phyloP scores from a whole-genome alignment of 2,888 invertebrate genomes.

The Andrena bucephala region DNA sequence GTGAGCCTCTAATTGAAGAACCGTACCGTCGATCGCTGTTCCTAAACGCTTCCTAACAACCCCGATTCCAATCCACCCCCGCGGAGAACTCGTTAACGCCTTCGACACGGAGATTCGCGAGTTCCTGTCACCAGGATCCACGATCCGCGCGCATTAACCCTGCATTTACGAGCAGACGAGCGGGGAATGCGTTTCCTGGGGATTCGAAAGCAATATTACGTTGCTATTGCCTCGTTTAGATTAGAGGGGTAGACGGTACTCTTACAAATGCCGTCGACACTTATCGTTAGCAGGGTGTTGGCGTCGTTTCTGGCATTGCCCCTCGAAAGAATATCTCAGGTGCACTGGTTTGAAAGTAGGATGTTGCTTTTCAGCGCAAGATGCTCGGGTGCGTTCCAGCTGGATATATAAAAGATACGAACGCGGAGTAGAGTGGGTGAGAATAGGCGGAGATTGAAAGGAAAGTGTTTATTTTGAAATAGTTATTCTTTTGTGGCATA shows the following conservation, averaged over 20 bases:
- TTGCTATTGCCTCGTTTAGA: conserved; percentile 21
- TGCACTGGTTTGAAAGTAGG: background rate
- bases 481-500: background rate
- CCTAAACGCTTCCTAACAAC: conserved; percentile 43
- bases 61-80: conserved; percentile 50
- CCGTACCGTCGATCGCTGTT: conserved; percentile 14
- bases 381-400: conserved; percentile 30
- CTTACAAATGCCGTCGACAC: too few relatives aligned
- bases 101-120: conserved; percentile 44
- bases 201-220: conserved; percentile 27
- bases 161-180: conserved; percentile 24
- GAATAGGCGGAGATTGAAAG: background rate
- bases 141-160: conserved; percentile 19
- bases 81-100: conserved; percentile 52
- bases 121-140: conserved; percentile 18
- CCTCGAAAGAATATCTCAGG: conserved; percentile 19
- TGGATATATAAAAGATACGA: conserved; percentile 47
- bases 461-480: background rate
- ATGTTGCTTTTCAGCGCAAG: conserved; percentile 5
- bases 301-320: conserved; percentile 6
- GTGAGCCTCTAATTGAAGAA: conserved; percentile 34
- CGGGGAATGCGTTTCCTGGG: conserved; percentile 21
- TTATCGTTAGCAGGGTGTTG: background rate
- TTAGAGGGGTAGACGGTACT: background rate
- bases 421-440: background rate